Evolutionary conservation across 2,113 vertebrate species (phyloP), one percentile per base, ranked within the genome.

Genomic region (Archilochus colubris): DNA sequence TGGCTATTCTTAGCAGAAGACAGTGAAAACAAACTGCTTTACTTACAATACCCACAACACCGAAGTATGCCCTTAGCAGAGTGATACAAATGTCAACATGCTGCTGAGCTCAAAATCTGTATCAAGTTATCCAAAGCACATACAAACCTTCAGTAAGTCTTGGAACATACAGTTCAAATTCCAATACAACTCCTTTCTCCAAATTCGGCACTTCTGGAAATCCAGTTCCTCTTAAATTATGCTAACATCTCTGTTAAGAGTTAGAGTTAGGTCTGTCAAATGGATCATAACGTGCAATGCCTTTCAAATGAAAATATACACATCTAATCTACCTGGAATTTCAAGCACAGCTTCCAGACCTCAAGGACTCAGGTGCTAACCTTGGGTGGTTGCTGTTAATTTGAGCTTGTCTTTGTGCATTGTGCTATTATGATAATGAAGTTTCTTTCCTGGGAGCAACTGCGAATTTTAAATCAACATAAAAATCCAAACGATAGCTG

Each of bases 1-100:
- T 16, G 14, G 64, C 88, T 95, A 75, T 93, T 96, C 73, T 95
- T 96, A 92, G 92, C 64, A 95, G 64, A 88, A 78, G 68, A 53
- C 14, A 81, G 53, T 67, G 86, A 91, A 91, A 93, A 81, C 38
- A 88, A 94, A 91, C 61, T 84, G 69, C 88, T 91, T 89, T 72
- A 69, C 83, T 91, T 91, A 88, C 36, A 36, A 36, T 92, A 91
- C 78, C 92, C 53, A 53, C 48, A 78, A 40, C 69, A 81, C 18
- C 38, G 51, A 84, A 64, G 44, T 54, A n/a, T 61, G 89, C 44
- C 88, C 86, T 92, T n/a, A 92, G 48, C 36, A 88, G 85, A 86
- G 80, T 1, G 7, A 25, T 69, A 90, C 88, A 91, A 91, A 93
- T 24, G 44, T 77, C 89, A 91, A 64, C 62, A 69, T 9, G 31